Conservation (phyloP, 2,113 vertebrate species). For the Bos indicus region DNA sequence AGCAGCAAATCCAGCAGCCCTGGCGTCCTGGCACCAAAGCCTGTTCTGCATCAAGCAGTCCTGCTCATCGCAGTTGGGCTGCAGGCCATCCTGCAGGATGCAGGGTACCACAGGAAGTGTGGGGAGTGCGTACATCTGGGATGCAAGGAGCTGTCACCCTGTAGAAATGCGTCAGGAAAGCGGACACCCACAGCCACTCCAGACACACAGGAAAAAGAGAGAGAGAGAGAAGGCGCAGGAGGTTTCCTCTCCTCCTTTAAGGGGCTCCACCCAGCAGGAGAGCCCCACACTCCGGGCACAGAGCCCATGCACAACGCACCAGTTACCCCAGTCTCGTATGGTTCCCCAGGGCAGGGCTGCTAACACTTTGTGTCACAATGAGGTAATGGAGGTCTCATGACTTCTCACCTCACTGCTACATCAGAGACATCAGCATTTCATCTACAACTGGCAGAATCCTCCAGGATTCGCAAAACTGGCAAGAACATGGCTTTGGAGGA, state of each 20-base stretch:
- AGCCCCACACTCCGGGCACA: background rate
- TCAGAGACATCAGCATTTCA: background rate
- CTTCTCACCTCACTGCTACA: background rate
- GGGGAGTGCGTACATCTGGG: fast-evolving
- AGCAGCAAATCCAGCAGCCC: background rate
- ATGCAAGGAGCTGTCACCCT: background rate
- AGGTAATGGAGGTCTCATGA: background rate
- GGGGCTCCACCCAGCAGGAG: background rate
- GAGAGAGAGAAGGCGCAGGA: fast-evolving
- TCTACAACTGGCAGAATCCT: background rate
- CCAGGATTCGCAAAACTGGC: background rate
- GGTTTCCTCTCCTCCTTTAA: background rate
- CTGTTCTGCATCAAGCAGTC: background rate
- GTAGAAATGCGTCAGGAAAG: background rate
- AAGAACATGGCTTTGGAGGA: background rate
- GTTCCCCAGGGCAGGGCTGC: background rate
- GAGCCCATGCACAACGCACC: fast-evolving
- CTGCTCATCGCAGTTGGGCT: background rate
- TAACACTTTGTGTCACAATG: fast-evolving
- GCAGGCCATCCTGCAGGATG: background rate
- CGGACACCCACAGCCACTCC: background rate
- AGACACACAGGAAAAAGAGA: background rate
- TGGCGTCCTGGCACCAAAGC: background rate
- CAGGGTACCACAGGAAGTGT: fast-evolving
- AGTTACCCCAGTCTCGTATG: fast-evolving